Conservation (phyloP, 2,888 invertebrate species). For the Melipona beecheii region DNA sequence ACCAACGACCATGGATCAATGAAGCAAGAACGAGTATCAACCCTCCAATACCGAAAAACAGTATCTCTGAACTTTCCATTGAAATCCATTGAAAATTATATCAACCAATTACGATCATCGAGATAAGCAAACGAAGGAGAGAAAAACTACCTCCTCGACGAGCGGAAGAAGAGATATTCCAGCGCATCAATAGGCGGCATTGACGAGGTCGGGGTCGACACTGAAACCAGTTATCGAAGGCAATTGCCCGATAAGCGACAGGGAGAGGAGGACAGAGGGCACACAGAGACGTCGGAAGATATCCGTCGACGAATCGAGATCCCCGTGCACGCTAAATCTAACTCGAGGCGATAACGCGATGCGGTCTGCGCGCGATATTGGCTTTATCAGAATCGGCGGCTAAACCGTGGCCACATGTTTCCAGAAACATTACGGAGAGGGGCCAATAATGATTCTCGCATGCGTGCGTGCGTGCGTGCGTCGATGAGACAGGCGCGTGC, state of each 20-base stretch:
- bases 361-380: conserved; percentile 13
- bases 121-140: too few species aligned
- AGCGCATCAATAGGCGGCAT: background rate
- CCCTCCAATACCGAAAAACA: too few species aligned
- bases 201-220: conserved; percentile 18
- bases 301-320: conserved; percentile 13
- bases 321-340: background rate
- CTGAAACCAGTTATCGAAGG: too few species aligned
- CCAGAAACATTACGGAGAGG: too few species aligned
- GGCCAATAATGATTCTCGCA: background rate
- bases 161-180: too few species aligned
- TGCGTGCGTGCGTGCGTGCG: conserved; percentile 10
- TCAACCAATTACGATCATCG: too few species aligned
- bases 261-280: background rate
- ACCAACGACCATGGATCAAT: too few species aligned
- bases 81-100: too few species aligned
- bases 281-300: background rate
- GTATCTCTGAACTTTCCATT: too few species aligned
- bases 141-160: too few species aligned
- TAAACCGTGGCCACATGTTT: background rate
- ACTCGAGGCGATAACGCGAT: conserved; percentile 7
- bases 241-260: conserved; percentile 37
- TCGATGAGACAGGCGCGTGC: conserved; percentile 34
- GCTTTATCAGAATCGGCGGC: conserved; percentile 35
- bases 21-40: too few species aligned